Evolutionary conservation across 2,888 invertebrate genomes (phyloP).

Genomic region (Ornithoptera priamus): DNA sequence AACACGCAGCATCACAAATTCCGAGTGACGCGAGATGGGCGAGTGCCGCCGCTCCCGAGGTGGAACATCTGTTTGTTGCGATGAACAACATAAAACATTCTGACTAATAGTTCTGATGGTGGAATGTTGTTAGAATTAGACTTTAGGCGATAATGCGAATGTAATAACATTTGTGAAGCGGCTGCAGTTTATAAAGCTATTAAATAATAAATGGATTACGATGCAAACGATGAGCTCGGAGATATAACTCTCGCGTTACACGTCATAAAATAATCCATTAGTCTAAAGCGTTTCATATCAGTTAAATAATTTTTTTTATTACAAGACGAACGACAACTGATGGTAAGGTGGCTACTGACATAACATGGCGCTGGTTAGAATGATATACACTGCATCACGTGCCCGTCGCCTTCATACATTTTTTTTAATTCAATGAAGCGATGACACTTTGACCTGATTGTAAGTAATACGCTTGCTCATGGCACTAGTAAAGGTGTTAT

Average conservation of each 20-base stretch:
- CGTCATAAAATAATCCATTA: background rate
- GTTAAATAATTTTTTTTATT: no score
- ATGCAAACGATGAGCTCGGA: no score
- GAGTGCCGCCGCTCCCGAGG: constrained; percentile 2
- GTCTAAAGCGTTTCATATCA: no score
- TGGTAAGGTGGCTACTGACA: no score
- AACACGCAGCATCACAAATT: constrained; percentile 18
- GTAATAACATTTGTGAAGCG: background rate
- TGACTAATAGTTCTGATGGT: constrained; percentile 10
- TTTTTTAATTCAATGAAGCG: no score
- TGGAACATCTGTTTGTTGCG: constrained; percentile 23
- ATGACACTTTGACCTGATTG: no score
- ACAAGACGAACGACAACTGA: no score
- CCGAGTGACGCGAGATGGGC: constrained; percentile 9
- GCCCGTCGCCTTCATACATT: no score
- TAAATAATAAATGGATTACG: background rate
- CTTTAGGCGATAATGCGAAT: background rate
- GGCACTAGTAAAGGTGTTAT: no score
- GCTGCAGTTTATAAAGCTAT: background rate
- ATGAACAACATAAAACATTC: constrained; percentile 11
- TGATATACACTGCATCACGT: no score
- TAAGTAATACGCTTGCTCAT: no score
- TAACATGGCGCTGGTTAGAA: no score
- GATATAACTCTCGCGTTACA: background rate
- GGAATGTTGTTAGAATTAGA: background rate